Evolutionary conservation across 2,113 vertebrate species (phyloP).

Genomic region (Megalops atlanticus): DNA sequence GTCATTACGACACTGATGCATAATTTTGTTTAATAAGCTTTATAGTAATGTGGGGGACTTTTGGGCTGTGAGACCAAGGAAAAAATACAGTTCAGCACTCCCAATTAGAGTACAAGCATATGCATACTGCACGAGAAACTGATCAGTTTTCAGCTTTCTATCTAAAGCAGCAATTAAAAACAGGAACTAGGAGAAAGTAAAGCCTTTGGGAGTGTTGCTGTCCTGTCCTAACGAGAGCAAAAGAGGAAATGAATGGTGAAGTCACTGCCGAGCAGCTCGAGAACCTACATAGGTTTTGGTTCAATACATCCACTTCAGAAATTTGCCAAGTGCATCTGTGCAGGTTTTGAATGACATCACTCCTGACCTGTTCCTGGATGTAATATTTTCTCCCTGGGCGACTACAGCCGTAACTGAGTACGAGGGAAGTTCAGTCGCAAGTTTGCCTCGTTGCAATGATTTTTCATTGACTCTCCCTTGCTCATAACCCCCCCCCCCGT

Average conservation of each 20-base stretch:
- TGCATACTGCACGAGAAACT: no score
- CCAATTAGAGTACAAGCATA: no score
- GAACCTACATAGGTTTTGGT: background rate
- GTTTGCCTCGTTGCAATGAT: slow-evolving; percentile 11
- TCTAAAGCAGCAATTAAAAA: slow-evolving; percentile 25
- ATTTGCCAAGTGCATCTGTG: background rate
- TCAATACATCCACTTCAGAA: background rate
- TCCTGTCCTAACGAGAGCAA: slow-evolving; percentile 21
- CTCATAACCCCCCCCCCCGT: slow-evolving; percentile 13
- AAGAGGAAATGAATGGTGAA: background rate
- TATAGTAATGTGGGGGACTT: no score
- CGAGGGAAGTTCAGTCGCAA: background rate
- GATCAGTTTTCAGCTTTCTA: no score
- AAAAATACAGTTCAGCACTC: no score
- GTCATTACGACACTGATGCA: no score
- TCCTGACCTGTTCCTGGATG: background rate
- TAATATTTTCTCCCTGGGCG: background rate
- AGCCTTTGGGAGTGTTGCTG: background rate
- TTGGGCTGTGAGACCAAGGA: background rate
- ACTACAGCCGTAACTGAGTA: background rate
- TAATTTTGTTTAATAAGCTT: no score
- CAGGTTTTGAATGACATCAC: background rate
- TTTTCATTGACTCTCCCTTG: slow-evolving; percentile 21
- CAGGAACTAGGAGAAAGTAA: background rate
- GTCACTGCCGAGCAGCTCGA: background rate